Evolutionary conservation across 1,140 invertebrate species (phyloP).

Genomic region (Cylas formicarius): DNA sequence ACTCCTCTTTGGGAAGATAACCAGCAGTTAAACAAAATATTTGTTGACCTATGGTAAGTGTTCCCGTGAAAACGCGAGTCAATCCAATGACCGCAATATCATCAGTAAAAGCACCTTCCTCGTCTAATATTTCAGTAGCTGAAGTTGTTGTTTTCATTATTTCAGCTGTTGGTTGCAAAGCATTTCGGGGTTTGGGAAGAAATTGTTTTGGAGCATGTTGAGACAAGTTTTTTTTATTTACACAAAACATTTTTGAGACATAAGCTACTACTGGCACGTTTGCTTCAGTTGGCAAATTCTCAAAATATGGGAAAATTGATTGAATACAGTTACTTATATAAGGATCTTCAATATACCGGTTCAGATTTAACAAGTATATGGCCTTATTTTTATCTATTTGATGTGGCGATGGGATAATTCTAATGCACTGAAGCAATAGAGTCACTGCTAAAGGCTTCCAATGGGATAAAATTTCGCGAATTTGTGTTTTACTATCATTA

Average conservation of each 20-base stretch:
- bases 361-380: constrained; percentile 44
- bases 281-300: constrained; percentile 59
- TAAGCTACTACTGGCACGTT: constrained; percentile 77
- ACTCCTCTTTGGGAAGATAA: constrained; percentile 39
- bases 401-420: constrained; percentile 73
- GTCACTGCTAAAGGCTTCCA: constrained; percentile 84
- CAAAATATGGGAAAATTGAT: constrained; percentile 41
- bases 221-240: constrained; percentile 57
- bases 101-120: constrained; percentile 19
- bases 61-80: constrained; percentile 89
- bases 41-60: constrained; percentile 65
- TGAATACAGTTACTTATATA: constrained; percentile 28
- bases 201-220: constrained; percentile 31
- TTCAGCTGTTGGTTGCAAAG: constrained; percentile 4
- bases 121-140: too few species aligned
- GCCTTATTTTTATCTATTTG: constrained; percentile 71
- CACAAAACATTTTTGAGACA: constrained; percentile 91
- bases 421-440: constrained; percentile 73
- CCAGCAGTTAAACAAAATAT: constrained; percentile 82
- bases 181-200: constrained; percentile 25
- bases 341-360: constrained; percentile 28
- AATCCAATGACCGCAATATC: constrained; percentile 84
- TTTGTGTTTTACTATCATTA: constrained; percentile 67
- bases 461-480: constrained; percentile 75
- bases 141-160: constrained; percentile 5